Conservation (phyloP, 2,888 invertebrate species). For the Dryococelus australis region DNA sequence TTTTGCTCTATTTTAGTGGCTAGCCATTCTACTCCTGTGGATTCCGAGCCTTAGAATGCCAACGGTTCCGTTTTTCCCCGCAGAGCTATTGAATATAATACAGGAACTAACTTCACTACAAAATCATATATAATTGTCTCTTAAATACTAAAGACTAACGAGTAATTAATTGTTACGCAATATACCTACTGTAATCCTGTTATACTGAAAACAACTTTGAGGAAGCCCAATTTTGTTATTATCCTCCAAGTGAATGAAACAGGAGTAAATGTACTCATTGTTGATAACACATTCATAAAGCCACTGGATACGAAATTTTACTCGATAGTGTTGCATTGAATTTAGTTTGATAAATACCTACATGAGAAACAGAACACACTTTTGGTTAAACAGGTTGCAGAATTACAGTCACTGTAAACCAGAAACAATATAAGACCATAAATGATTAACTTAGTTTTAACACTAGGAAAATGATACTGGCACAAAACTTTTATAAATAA, state of each 20-base stretch:
- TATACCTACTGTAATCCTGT: not conserved
- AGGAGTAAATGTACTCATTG: not conserved
- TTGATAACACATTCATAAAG: conserved; percentile 26
- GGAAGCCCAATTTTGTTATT: conserved; percentile 43
- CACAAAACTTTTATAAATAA: no score
- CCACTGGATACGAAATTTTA: conserved; percentile 11
- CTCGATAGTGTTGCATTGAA: not conserved
- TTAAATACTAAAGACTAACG: conserved; percentile 29
- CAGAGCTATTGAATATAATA: not conserved
- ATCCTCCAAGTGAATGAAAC: not conserved
- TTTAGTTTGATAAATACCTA: not conserved
- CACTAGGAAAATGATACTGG: no score
- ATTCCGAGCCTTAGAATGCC: conserved; percentile 40
- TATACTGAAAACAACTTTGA: conserved; percentile 11
- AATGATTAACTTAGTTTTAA: no score
- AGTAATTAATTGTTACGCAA: conserved; percentile 19
- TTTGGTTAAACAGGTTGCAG: no score
- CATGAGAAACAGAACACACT: not conserved
- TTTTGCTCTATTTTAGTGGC: not conserved
- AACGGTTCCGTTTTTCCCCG: not conserved
- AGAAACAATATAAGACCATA: not conserved
- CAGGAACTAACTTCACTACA: not conserved
- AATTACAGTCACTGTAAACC: not conserved
- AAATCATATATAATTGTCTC: conserved; percentile 17
- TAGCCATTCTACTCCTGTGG: conserved; percentile 42